phyloP scores from a whole-genome alignment of 1,140 invertebrate genomes.

The Diplogasteroides magnus region DNA sequence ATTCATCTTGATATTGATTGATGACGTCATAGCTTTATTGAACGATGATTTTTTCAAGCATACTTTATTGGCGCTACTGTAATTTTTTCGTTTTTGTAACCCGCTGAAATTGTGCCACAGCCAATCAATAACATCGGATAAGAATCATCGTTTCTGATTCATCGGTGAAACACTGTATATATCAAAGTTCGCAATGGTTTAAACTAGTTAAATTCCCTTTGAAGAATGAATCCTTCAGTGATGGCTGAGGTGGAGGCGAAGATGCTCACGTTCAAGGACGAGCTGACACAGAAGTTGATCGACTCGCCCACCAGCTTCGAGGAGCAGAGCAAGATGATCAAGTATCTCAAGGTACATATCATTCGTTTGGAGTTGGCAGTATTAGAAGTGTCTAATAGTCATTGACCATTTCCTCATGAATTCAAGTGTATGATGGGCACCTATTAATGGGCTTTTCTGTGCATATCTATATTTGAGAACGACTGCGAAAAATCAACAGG shows the following conservation, averaged over 20 bases:
- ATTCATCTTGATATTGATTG: not conserved
- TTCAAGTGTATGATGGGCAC: too few relatives aligned
- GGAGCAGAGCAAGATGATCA: slow-evolving; percentile 83
- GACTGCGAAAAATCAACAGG: too few relatives aligned
- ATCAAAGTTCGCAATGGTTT: slow-evolving; percentile 55
- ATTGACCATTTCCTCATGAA: too few relatives aligned
- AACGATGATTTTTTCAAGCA: too few relatives aligned
- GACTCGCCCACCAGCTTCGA: slow-evolving; percentile 81
- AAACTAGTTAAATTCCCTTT: not conserved
- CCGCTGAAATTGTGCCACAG: too few relatives aligned
- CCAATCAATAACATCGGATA: too few relatives aligned
- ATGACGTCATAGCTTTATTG: too few relatives aligned
- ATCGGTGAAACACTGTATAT: slow-evolving; percentile 66
- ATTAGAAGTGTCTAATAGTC: too few relatives aligned
- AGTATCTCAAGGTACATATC: slow-evolving; percentile 42
- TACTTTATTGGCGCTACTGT: too few relatives aligned
- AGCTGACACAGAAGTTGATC: slow-evolving; percentile 74
- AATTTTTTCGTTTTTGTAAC: too few relatives aligned
- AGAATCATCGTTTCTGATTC: slow-evolving; percentile 1
- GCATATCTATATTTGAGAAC: too few relatives aligned
- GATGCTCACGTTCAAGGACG: slow-evolving; percentile 73
- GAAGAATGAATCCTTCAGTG: slow-evolving; percentile 32
- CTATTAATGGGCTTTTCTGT: too few relatives aligned
- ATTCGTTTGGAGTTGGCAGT: not conserved
- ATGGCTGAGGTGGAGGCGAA: slow-evolving; percentile 78